Evolutionary conservation across 2,113 vertebrate species (phyloP).

Genomic region (Pseudopodoces humilis): DNA sequence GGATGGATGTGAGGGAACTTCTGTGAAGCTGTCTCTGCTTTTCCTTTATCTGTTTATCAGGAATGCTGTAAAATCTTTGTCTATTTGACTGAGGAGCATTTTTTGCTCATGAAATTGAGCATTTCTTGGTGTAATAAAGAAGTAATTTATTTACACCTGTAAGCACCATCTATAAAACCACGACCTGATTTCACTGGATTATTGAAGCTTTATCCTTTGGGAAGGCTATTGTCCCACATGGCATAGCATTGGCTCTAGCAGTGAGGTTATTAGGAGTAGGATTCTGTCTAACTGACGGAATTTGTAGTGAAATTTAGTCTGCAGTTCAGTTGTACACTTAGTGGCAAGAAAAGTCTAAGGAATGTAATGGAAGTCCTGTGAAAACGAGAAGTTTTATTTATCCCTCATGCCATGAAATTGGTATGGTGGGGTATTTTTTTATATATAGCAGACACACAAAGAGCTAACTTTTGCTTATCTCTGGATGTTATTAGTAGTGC

Average conservation of each 20-base stretch:
- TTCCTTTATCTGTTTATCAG: neutral
- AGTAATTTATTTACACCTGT: neutral
- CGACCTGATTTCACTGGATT: neutral
- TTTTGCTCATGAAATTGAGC: neutral
- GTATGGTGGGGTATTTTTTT: neutral
- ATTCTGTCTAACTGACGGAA: neutral
- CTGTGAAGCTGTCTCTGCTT: neutral
- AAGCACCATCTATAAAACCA: neutral
- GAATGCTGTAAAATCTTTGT: neutral
- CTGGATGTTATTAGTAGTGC: neutral
- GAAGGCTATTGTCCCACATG: neutral
- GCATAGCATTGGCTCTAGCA: neutral
- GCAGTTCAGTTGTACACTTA: neutral
- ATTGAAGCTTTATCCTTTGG: neutral
- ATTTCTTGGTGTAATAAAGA: neutral
- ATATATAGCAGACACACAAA: neutral
- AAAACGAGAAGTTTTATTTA: neutral
- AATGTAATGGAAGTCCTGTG: neutral
- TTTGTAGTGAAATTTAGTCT: neutral
- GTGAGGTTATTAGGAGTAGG: neutral
- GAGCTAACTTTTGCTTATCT: neutral
- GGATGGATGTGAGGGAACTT: neutral
- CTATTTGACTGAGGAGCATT: neutral
- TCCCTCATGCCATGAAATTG: neutral
- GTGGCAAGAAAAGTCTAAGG: neutral